A percentile compares a stretch with the other conserved stretches of the same genome.
Evolutionary conservation across 2,113 vertebrate genomes (phyloP).

Genomic region (Calonectris borealis): DNA sequence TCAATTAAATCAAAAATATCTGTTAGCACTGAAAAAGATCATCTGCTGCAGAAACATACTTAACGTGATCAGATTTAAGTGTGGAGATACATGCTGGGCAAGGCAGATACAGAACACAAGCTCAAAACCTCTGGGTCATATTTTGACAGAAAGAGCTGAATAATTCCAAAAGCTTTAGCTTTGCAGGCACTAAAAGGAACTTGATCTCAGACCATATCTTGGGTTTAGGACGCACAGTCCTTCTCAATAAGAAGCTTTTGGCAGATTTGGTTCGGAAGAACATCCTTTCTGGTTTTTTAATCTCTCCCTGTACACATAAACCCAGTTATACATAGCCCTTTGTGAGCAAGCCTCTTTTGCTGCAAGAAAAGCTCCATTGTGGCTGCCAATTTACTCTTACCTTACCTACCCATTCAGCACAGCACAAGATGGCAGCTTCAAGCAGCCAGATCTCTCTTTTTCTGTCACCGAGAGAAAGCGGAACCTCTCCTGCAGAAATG

Average conservation of each 20-base stretch:
- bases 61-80: background rate
- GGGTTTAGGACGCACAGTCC: background rate
- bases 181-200: background rate
- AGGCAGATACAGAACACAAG: background rate
- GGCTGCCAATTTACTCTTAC: background rate
- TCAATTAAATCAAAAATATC: background rate
- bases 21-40: background rate
- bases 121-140: background rate
- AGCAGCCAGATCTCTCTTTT: background rate
- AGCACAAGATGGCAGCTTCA: background rate
- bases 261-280: slow-evolving; percentile 30
- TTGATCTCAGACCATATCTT: background rate
- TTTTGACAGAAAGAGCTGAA: background rate
- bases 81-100: background rate
- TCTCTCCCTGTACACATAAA: slow-evolving; percentile 10
- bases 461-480: background rate
- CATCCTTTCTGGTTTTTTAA: background rate
- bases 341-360: background rate
- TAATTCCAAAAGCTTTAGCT: background rate
- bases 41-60: background rate
- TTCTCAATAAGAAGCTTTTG: slow-evolving; percentile 46
- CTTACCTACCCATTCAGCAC: background rate
- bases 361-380: background rate
- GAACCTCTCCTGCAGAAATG: background rate
- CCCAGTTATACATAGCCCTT: background rate